Evolutionary conservation across 2,888 invertebrate genomes (phyloP), one percentile per base, ranked within the genome.

Genomic region (Clostera curtula): DNA sequence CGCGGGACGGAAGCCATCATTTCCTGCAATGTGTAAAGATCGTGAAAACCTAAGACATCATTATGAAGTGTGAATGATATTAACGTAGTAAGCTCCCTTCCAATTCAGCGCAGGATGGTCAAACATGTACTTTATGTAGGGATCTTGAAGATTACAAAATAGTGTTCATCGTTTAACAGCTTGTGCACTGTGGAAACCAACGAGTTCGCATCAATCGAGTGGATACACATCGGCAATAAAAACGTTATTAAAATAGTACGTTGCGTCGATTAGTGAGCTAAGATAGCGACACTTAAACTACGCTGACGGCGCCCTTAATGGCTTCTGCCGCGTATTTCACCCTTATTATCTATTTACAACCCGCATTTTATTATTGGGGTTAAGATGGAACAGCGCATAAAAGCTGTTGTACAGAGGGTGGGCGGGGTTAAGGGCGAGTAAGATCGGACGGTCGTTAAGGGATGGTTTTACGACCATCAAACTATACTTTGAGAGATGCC

Each of bases 291-390:
- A 59, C 63, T 66, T 65, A 62, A 70, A 69, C 51, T 60, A 58
- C 59, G 54, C 43, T 59, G 59, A 67, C 54, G 75, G 76, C 73
- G 75, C 76, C 73, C 58, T 68, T 75, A 82, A 79, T 68, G 69
- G 69, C 61, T 74, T 75, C 80, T 72, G 62, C 63, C 58, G 49
- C 56, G 62, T 62, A 65, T 72, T 69, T 54, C 67, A 51, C 73
- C 71, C 79, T 74, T 82, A 83, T 83, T 82, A 83, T 82, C 76
- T 82, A 80, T 83, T 83, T 82, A 83, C 80, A 68, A 68, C 79
- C 76, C 67, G 64, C 82, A 82, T 83, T 82, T 83, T 82, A 82
- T 83, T 82, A 83, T 83, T 79, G 80, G 79, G 82, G 82, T 82
- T 83, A 83, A 79, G 76, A 76, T 36, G 54, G 57, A 59, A 59